Conservation (phyloP, 2,113 vertebrate species). For the Okapia johnstoni region DNA sequence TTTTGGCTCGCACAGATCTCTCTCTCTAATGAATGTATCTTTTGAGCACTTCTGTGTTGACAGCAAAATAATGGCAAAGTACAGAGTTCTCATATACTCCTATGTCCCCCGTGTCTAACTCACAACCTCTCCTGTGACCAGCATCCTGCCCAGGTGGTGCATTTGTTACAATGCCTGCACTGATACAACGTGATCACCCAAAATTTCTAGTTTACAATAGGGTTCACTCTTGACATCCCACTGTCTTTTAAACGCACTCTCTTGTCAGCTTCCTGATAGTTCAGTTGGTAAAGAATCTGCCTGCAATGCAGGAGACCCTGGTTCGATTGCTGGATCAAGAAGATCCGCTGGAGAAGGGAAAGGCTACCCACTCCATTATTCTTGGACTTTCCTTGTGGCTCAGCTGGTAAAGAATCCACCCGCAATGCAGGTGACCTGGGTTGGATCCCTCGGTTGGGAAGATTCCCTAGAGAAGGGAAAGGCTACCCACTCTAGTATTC, state of each 20-base stretch:
- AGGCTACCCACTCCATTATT: neutral
- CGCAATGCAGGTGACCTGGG: neutral
- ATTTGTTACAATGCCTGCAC: neutral
- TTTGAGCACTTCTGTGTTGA: neutral
- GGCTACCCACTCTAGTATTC: neutral
- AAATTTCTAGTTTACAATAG: neutral
- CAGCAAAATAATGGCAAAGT: neutral
- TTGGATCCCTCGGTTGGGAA: neutral
- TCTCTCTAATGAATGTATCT: neutral
- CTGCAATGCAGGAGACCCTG: neutral
- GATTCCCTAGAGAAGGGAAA: neutral
- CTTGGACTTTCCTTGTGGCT: neutral
- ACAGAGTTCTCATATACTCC: fast-evolving
- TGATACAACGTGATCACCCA: fast-evolving
- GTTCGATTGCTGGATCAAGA: neutral
- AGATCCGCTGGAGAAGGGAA: neutral
- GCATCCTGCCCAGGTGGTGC: fast-evolving
- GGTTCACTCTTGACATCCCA: neutral
- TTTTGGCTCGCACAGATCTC: neutral
- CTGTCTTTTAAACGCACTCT: neutral
- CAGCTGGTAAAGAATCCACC: neutral
- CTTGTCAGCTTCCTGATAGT: neutral
- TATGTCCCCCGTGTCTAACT: fast-evolving
- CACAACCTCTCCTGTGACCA: neutral
- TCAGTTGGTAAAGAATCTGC: neutral